A percentile compares a stretch with the other conserved stretches of the same genome.
Conservation (phyloP, 1,140 invertebrate species). For the Drosophila trapezifrons region DNA sequence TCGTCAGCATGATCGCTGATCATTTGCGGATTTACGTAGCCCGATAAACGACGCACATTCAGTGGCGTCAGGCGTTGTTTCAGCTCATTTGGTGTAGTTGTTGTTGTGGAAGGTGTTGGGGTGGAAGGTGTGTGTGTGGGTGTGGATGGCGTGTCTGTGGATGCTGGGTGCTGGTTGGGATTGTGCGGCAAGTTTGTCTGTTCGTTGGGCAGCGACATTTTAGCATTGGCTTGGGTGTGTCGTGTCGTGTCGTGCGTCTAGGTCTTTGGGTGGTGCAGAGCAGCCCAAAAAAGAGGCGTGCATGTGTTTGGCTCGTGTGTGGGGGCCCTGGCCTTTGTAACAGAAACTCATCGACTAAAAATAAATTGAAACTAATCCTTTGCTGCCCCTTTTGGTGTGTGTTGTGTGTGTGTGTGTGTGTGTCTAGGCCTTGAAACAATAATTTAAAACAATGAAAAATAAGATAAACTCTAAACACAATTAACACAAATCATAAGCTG, state of each 20-base stretch:
- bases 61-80: slow-evolving; percentile 66
- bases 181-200: slow-evolving; percentile 55
- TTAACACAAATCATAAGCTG: slow-evolving; percentile 30
- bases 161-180: slow-evolving; percentile 32
- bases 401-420: not conserved
- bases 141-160: slow-evolving; percentile 17
- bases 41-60: slow-evolving; percentile 67
- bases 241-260: slow-evolving; percentile 28
- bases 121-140: slow-evolving; percentile 24
- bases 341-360: slow-evolving; percentile 45
- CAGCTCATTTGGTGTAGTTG: slow-evolving; percentile 66
- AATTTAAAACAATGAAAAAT: slow-evolving; percentile 32
- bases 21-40: slow-evolving; percentile 59
- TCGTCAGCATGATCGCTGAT: slow-evolving; percentile 50
- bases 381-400: not conserved
- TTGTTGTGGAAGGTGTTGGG: slow-evolving; percentile 41
- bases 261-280: slow-evolving; percentile 35
- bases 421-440: slow-evolving; percentile 21
- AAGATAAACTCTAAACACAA: slow-evolving; percentile 1
- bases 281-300: slow-evolving; percentile 17
- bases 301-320: slow-evolving; percentile 29
- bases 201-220: slow-evolving; percentile 73
- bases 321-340: slow-evolving; percentile 19
- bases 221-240: slow-evolving; percentile 59
- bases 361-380: slow-evolving; percentile 45